Conservation (phyloP, 2,797 vertebrate species). For the Potorous gilbertii region DNA sequence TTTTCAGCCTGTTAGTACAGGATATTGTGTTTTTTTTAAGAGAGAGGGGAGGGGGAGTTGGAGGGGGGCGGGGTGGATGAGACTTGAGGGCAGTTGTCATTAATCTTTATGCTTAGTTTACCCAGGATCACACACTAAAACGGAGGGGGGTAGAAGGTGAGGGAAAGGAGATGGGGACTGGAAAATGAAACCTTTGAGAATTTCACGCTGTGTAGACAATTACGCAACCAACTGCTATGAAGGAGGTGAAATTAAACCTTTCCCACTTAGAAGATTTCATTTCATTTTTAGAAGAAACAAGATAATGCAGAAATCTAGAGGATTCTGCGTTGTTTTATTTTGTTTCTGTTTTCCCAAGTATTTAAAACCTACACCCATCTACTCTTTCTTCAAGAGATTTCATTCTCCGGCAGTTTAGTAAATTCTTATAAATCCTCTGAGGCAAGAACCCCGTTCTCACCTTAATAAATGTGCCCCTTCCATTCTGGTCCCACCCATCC, state of each 20-base stretch:
- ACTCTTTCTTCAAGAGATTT: not conserved
- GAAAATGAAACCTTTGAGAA: conserved; percentile 88
- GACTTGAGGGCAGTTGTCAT: conserved; percentile 81
- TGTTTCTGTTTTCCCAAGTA: not conserved
- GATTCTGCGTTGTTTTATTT: not conserved
- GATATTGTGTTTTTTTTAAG: conserved; percentile 39
- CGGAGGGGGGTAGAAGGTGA: not conserved
- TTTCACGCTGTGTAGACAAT: conserved; percentile 87
- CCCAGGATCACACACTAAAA: conserved; percentile 85
- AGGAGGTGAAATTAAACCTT: conserved; percentile 81
- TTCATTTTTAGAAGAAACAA: conserved; percentile 64
- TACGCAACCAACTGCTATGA: conserved; percentile 80
- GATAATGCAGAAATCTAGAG: not conserved
- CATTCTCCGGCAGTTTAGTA: not conserved
- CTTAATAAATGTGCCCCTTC: not conserved
- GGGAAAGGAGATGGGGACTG: conserved; percentile 70
- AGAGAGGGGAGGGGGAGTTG: not conserved
- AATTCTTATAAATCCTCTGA: not conserved
- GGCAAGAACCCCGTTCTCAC: not conserved
- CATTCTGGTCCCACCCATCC: not conserved
- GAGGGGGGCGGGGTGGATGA: conserved; percentile 72
- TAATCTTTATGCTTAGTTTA: conserved; percentile 84
- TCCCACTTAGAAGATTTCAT: conserved; percentile 83
- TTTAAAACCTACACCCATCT: not conserved
- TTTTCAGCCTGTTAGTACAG: conserved; percentile 75